These are phyloP conservation scores for Myotis planiceps DNA, from an alignment of 2,797 vertebrate species.

Conservation along the genomic window DNA sequence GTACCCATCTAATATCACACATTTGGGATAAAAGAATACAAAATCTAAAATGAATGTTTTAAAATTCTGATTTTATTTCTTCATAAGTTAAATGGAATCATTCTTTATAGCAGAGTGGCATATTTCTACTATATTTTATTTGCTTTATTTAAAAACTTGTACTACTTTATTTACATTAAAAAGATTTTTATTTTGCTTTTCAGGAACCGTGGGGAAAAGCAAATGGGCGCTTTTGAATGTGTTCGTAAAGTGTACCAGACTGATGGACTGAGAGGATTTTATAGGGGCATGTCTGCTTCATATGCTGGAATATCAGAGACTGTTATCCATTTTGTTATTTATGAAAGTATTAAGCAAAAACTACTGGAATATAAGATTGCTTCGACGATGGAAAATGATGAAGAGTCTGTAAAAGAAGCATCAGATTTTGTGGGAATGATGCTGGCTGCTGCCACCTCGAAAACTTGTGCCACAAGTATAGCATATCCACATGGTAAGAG, in stretches of 20 bases:
- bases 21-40: background rate
- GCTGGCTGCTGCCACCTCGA: slow-evolving; percentile 98
- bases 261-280: slow-evolving; percentile 96
- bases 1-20: background rate
- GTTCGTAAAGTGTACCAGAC: slow-evolving; percentile 94
- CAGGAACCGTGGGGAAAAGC: slow-evolving; percentile 95
- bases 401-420: slow-evolving; percentile 93
- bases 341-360: slow-evolving; percentile 97
- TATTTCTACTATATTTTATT: slow-evolving; percentile 10
- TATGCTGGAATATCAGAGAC: slow-evolving; percentile 99
- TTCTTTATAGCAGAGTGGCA: background rate
- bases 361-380: slow-evolving; percentile 92
- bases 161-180: slow-evolving; percentile 16
- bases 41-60: slow-evolving; percentile 17
- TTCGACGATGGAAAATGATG: slow-evolving; percentile 92
- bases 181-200: slow-evolving; percentile 50
- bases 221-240: slow-evolving; percentile 96
- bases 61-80: slow-evolving; percentile 22
- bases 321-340: slow-evolving; percentile 99
- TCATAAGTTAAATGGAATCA: background rate
- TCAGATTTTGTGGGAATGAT: slow-evolving; percentile 98
- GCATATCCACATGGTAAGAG: slow-evolving; percentile 97
- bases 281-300: slow-evolving; percentile 98
- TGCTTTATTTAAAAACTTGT: background rate
- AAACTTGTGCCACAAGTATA: slow-evolving; percentile 96